These are phyloP conservation scores for Thaumetopoea pityocampa DNA, from an alignment of 1,140 invertebrate species.

Conservation along the genomic window DNA sequence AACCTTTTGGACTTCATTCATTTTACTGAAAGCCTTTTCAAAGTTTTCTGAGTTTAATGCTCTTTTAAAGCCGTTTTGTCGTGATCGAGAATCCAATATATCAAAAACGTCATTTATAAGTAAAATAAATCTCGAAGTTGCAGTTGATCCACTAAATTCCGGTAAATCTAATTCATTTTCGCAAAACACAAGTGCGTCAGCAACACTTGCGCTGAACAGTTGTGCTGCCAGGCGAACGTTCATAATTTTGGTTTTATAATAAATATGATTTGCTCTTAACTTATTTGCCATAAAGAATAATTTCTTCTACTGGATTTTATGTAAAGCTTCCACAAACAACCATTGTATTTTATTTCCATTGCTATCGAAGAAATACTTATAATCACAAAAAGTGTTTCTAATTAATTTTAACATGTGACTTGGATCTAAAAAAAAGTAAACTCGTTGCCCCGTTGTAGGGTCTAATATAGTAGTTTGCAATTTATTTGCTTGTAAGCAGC, in stretches of 20 bases:
- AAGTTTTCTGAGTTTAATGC: not conserved
- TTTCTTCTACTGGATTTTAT: not conserved
- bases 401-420: too few relatives aligned
- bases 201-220: slow-evolving; percentile 13
- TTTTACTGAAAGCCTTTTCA: slow-evolving; percentile 2
- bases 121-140: not conserved
- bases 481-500: too few relatives aligned
- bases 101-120: slow-evolving; percentile 9
- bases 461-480: too few relatives aligned
- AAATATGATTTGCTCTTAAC: slow-evolving; percentile 8
- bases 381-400: too few relatives aligned
- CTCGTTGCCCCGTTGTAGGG: too few relatives aligned
- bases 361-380: too few relatives aligned
- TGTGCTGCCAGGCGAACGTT: slow-evolving; percentile 17
- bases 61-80: slow-evolving; percentile 4
- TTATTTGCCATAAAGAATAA: slow-evolving; percentile 7
- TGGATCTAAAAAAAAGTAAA: too few relatives aligned
- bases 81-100: not conserved
- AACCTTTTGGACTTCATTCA: not conserved
- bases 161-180: not conserved
- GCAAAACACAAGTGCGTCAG: slow-evolving; percentile 15
- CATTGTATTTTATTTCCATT: too few relatives aligned
- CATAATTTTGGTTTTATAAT: slow-evolving; percentile 18
- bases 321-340: not conserved
- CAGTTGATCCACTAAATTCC: not conserved